Evolutionary conservation across 2,113 vertebrate species (phyloP).

Genomic region (Proteles cristata): DNA sequence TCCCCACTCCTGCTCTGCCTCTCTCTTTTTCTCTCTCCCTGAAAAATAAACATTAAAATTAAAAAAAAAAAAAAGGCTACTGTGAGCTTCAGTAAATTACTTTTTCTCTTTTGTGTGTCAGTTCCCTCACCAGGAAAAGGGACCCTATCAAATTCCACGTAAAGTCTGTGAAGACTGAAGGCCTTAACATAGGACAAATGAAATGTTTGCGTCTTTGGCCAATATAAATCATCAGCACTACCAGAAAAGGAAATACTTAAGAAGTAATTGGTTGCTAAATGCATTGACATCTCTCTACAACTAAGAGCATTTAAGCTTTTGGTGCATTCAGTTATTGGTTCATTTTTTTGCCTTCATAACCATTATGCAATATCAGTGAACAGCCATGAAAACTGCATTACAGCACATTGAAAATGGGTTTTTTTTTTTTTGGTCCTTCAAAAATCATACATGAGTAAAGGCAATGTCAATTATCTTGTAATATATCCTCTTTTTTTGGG

Average conservation of each 20-base stretch:
- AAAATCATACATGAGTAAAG: not conserved
- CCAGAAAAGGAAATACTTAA: conserved; percentile 1
- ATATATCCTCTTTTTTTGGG: not conserved
- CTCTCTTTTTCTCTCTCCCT: too few relatives aligned
- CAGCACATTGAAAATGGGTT: not conserved
- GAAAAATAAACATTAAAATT: too few relatives aligned
- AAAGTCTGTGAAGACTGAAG: not conserved
- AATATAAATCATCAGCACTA: not conserved
- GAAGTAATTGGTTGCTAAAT: not conserved
- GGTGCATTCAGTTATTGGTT: not conserved
- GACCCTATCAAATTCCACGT: not conserved
- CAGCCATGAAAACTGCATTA: not conserved
- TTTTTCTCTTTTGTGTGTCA: not conserved
- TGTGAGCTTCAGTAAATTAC: not conserved
- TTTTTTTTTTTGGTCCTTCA: not conserved
- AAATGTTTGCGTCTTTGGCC: not conserved
- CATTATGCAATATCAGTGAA: not conserved
- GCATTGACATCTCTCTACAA: not conserved
- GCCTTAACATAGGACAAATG: not conserved
- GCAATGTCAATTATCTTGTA: not conserved
- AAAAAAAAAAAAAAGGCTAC: not conserved
- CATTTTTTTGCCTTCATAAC: not conserved
- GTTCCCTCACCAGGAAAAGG: not conserved
- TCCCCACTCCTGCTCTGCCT: too few relatives aligned
- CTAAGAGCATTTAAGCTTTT: not conserved